Percentiles rank a stretch among this genome's conserved stretches.
These are phyloP conservation scores for Girardinichthys multiradiatus DNA, from an alignment of 2,113 vertebrate genomes.

Conservation along the genomic window DNA sequence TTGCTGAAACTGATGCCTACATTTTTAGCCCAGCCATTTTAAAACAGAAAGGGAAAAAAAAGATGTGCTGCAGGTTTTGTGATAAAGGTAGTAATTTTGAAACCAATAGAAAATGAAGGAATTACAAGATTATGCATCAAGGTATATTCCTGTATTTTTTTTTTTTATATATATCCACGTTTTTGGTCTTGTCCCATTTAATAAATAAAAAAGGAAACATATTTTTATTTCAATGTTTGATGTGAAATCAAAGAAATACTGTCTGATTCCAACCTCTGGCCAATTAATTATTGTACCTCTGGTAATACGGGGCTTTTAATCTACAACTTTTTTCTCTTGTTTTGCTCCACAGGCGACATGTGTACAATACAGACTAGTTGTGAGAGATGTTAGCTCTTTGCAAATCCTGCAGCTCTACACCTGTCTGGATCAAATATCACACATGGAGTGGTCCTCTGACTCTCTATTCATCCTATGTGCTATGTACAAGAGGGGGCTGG, in stretches of 20 bases:
- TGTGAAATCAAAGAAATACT: background rate
- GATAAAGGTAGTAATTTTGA: too few species aligned
- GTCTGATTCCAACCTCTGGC: background rate
- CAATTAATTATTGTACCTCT: background rate
- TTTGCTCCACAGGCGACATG: constrained; percentile 87
- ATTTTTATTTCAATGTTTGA: background rate
- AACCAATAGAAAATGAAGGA: too few species aligned
- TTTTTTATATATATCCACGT: too few species aligned
- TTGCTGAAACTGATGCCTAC: too few species aligned
- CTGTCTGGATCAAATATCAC: constrained; percentile 91
- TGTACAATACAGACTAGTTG: constrained; percentile 89
- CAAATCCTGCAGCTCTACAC: constrained; percentile 91
- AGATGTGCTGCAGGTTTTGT: too few species aligned
- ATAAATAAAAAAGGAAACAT: too few species aligned
- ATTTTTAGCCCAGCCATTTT: too few species aligned
- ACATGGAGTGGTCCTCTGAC: constrained; percentile 94
- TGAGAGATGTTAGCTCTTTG: constrained; percentile 85
- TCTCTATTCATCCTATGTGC: constrained; percentile 94
- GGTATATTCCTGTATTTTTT: too few species aligned
- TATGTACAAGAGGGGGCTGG: constrained; percentile 92
- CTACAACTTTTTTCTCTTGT: constrained; percentile 6
- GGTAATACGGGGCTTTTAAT: background rate
- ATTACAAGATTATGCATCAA: too few species aligned
- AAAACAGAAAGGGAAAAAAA: too few species aligned
- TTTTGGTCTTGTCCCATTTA: too few species aligned